Base-by-base conservation (phyloP, 2,797 vertebrate genomes). In the Huso huso region DNA sequence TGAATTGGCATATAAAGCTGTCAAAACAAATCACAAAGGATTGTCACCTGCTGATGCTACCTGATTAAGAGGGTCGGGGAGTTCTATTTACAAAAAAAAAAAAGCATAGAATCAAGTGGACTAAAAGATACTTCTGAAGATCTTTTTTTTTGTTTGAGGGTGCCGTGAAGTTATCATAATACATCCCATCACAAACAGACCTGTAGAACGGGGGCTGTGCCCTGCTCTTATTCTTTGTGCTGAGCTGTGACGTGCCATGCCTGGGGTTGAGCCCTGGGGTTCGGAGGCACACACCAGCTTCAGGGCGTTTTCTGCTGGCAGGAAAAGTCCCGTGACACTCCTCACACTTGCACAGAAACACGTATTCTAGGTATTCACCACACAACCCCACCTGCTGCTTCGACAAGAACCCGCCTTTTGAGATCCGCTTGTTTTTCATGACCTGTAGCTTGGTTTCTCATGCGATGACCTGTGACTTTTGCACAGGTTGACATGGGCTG, bases 251-350 rank as follows among this genome's bases (percentile, higher is more conserved):
- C 73, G 61, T 18, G 18, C 18, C 37, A 75, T 75, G 64, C 72
- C 63, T 75, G 73, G 79, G 76, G 71, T 82, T 71, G 75, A 83
- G 74, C 76, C 79, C 80, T 75, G 61, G 69, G 80, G 80, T 72
- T 76, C 77, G 71, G 79, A 82, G 85, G 82, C 80, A 80, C 81
- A 82, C 83, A 83, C 73, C 77, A 60, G 60, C 70, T 75, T n/a
- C 75, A 50, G 80, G 78, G 82, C 84, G 81, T 84, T 75, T 87
- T 84, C 88, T 18, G 89, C 90, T 87, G 90, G 90, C 78, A 84
- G 83, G 82, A 87, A 77, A 83, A 75, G 81, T 81, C 80, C 76
- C 66, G 78, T 76, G 76, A 77, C 74, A 78, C 75, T 77, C 37
- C 72, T 84, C 79, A 82, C 81, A 85, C 81, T 73, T 78, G 74